Evolutionary conservation across 2,797 vertebrate species (phyloP), one percentile per base, ranked within the genome.

Genomic region (Mus minutoides): DNA sequence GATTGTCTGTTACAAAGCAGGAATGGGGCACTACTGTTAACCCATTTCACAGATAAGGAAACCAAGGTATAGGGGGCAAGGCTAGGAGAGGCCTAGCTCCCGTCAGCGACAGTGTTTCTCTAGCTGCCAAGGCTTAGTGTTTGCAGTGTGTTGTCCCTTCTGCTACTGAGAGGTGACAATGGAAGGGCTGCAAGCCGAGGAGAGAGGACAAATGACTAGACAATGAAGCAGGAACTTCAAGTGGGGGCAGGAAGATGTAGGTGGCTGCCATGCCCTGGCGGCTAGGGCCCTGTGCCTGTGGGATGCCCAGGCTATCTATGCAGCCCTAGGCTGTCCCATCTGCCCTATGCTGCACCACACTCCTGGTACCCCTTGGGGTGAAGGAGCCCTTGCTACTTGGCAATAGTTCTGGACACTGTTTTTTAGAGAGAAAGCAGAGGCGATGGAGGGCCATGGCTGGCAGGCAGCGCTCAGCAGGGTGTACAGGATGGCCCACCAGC

Each of bases 241-340:
- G 46, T 86, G 78, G 40, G 88, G 24, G 1, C 3, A 52, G 8
- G 0, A 71, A 92, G 88, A 94, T 86, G 78, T 88, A 92, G 80
- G 82, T 71, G 91, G 43, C 54, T 86, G 93, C 82, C 9, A 64
- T 69, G 83, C 75, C 54, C 54, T n/a, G 73, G 31, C 73, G 46
- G 54, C 49, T 10, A 1, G 43, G 8, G 58, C 0, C 52, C 43
- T 22, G 78, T 84, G 88, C 80, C 95, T 71, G 75, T 16, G 46
- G 0, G 3, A 86, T 58, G 76, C 90, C 92, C 91, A 91, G 91
- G 73, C 49, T 94, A 87, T 93, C 90, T 91, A 92, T 83, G 75
- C 82, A 0, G 9, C 90, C 79, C 22, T 0, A 80, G 22, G 49
- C 34, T 43, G 58, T 19, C 86, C 69, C 52, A 58, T 43, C 69